Base-by-base conservation (phyloP, 2,888 invertebrate species). In the Platerodrilus igneus region DNA sequence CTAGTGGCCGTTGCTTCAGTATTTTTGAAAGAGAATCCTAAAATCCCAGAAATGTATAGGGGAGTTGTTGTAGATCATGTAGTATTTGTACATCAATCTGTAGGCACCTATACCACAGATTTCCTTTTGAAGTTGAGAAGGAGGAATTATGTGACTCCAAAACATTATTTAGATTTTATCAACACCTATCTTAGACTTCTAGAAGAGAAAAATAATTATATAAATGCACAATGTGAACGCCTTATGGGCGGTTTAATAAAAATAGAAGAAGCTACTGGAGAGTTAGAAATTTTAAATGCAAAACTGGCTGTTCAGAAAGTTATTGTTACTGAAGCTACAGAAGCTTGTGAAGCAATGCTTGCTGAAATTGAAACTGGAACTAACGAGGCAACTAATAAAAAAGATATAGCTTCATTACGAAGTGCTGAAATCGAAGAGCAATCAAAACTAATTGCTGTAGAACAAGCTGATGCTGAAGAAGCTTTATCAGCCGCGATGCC, bases 121-220 rank as follows among this genome's bases (percentile, higher is more conserved):
- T 94, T 89, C 61, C 67, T 78, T 14, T 66, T 77, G 41, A 83
- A 86, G 43, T 67, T 91, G 31, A 74, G 91, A 9, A 72, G 92
- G 7, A 82, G 77, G 62, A 92, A 91, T 68, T 92, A 83, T 63
- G 89, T 93, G 2, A 93, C 93, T 1, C 93, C 93, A 1, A 92
- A 90, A 55, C 91, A 93, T 60, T 94, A 89, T 64, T 73, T 94
- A 60, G 92, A 93, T 66, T 92, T 78, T 58, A 83, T 94, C 39
- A 78, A 79, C 35, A 83, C 81, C 2, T 93, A 92, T 59, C 60
- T 91, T 2, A 75, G 74, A 47, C 70, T 93, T 17, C 68, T 93
- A 23, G 79, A 83, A 48, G 84, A 86, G 55, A 85, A 86, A 48
- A 75, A 77, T 46, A 66, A 72, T 2, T 77, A 72, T 50, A 78